Conservation (phyloP, 1,140 invertebrate genomes). For the Hylaeus volcanicus region DNA sequence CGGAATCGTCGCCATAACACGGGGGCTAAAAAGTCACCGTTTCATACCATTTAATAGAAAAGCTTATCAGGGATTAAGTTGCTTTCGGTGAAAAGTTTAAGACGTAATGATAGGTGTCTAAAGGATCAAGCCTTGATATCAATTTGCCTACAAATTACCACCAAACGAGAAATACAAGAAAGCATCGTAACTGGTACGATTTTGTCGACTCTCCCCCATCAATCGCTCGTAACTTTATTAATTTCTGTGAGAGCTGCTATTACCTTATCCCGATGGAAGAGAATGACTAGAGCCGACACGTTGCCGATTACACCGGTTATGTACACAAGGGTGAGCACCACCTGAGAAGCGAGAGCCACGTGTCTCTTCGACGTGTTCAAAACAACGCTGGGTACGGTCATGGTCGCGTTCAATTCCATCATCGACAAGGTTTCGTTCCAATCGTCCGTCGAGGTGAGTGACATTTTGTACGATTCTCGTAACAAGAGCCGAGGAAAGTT, state of each 20-base stretch:
- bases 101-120: no score
- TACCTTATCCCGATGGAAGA: constrained; percentile 81
- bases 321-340: constrained; percentile 82
- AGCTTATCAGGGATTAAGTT: no score
- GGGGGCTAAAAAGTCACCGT: no score
- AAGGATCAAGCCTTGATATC: no score
- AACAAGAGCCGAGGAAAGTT: background rate
- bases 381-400: background rate
- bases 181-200: no score
- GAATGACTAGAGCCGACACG: constrained; percentile 82
- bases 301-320: constrained; percentile 83
- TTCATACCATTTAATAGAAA: no score
- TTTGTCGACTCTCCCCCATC: no score
- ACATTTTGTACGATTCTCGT: constrained; percentile 27
- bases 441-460: constrained; percentile 33
- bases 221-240: no score
- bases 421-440: constrained; percentile 49
- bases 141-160: no score
- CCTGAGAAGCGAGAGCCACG: constrained; percentile 72
- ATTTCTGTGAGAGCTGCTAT: background rate
- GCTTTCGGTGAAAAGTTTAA: no score
- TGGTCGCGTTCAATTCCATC: constrained; percentile 9
- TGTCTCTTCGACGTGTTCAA: constrained; percentile 66
- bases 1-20: no score
- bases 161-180: no score